phyloP scores from a whole-genome alignment of 1,140 invertebrate genomes.

The Eurosta solidaginis region DNA sequence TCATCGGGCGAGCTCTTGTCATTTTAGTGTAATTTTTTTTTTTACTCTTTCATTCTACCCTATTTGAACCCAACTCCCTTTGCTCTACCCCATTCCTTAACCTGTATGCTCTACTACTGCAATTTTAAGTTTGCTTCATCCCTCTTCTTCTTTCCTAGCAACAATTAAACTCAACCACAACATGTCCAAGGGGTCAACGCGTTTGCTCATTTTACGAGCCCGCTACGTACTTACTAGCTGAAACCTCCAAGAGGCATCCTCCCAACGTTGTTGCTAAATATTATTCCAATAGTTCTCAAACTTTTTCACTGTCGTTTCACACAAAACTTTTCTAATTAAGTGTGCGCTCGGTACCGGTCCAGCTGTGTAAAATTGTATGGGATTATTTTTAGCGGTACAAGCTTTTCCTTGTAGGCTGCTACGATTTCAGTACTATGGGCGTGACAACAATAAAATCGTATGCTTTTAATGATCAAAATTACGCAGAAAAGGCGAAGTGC shows the following conservation, averaged over 20 bases:
- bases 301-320: slow-evolving; percentile 25
- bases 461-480: slow-evolving; percentile 17
- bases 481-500: too few species aligned
- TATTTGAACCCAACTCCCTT: neutral
- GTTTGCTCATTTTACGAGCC: neutral
- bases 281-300: slow-evolving; percentile 28
- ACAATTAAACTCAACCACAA: neutral
- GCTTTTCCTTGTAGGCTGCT: neutral
- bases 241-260: neutral
- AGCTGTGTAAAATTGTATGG: neutral
- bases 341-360: neutral
- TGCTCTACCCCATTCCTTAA: neutral
- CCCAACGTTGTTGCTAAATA: slow-evolving; percentile 17
- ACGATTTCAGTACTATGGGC: neutral
- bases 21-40: neutral
- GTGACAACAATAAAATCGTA: slow-evolving; percentile 24
- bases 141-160: neutral
- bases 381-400: neutral
- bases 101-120: too few species aligned
- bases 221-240: neutral
- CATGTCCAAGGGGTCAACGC: slow-evolving; percentile 1
- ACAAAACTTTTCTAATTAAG: slow-evolving; percentile 29
- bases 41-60: neutral
- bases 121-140: neutral
- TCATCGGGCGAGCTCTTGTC: too few species aligned